Base-by-base conservation (phyloP, 2,888 invertebrate species). In the Pycnomerus fuliginosus region DNA sequence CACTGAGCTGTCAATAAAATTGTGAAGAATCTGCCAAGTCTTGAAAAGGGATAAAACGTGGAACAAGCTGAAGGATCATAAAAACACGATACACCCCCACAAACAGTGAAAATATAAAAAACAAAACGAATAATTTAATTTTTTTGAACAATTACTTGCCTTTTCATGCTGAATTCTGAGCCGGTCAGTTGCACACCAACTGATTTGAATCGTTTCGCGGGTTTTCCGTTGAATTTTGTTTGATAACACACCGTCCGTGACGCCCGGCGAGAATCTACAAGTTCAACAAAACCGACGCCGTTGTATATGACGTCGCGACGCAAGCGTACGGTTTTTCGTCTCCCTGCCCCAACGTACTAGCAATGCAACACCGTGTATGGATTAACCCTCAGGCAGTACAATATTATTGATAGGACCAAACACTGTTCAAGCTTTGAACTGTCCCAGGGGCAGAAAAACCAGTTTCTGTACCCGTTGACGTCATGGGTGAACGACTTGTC, bases 261-360 rank as follows among this genome's bases (percentile, higher is more conserved):
- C 52, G 55, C 49, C 52, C 58, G 55, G 47, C 51, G 53, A 50
- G 57, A 58, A 58, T 62, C 62, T 62, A 62, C 60, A 60, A 60
- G 62, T 60, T 50, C 50, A 48, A 29, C 47, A 30, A 42, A 37
- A 47, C 38, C 42, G 46, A 42, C 42, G 46, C 33, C 33, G 37
- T 28, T 47, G 46, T 46, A 30, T 22, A 22, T 55, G 43, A 48
- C 56, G 56, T 45, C 52, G 30, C 41, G 8, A 55, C 58, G 58
- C 55, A 49, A 47, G 41, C 40, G 44, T 42, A 45, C 15, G 14
- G 7, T 10, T 5, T 37, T 27, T 42, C 47, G 44, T 51, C 53
- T 50, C 50, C 16, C 39, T 8, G 12, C 25, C 30, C 4, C 25
- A 28, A 29, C 34, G 41, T 33, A 28, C 41, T 33, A 33, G 33